These are phyloP conservation scores for Hypomecis atomaria DNA, from an alignment of 2,888 invertebrate species.

Conservation along the genomic window DNA sequence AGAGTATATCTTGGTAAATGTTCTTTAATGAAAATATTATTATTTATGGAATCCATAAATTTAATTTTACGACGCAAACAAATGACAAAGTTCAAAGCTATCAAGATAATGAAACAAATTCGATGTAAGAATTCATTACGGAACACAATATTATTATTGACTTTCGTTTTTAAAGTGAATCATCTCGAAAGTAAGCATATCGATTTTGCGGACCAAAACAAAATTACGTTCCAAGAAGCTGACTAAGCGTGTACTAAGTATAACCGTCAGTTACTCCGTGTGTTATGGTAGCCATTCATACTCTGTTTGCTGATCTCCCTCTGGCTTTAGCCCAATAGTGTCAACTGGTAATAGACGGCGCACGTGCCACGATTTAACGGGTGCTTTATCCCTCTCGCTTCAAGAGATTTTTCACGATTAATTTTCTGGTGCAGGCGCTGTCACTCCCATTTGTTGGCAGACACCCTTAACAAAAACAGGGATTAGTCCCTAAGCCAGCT, in stretches of 20 bases:
- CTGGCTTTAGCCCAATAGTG: conserved; percentile 76
- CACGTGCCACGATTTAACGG: conserved; percentile 78
- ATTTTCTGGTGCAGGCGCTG: conserved; percentile 76
- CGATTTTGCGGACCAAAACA: conserved; percentile 19
- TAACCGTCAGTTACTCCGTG: conserved; percentile 34
- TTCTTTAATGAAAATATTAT: conserved; percentile 42
- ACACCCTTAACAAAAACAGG: conserved; percentile 80
- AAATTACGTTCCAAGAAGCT: conserved; percentile 39
- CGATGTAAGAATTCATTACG: conserved; percentile 13
- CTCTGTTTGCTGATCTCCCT: conserved; percentile 40
- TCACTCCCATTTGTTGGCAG: conserved; percentile 80
- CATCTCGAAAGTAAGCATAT: conserved; percentile 18
- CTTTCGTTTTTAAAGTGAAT: conserved; percentile 12
- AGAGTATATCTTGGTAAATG: conserved; percentile 38
- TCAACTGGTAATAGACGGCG: conserved; percentile 79
- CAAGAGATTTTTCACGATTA: conserved; percentile 81
- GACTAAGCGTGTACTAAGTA: conserved; percentile 40
- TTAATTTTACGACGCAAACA: conserved; percentile 31
- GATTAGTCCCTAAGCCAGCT: conserved; percentile 75
- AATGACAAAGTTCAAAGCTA: conserved; percentile 26
- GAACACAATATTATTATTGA: conserved; percentile 4
- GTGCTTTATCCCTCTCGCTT: conserved; percentile 59
- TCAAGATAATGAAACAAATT: conserved; percentile 26
- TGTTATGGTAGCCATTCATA: conserved; percentile 32
- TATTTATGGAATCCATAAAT: conserved; percentile 35